Percentiles rank a stretch among this genome's conserved stretches.
These are phyloP conservation scores for Zoanthus solanderi DNA, from an alignment of 92 coral and sea anemone species.

Conservation along the genomic window DNA sequence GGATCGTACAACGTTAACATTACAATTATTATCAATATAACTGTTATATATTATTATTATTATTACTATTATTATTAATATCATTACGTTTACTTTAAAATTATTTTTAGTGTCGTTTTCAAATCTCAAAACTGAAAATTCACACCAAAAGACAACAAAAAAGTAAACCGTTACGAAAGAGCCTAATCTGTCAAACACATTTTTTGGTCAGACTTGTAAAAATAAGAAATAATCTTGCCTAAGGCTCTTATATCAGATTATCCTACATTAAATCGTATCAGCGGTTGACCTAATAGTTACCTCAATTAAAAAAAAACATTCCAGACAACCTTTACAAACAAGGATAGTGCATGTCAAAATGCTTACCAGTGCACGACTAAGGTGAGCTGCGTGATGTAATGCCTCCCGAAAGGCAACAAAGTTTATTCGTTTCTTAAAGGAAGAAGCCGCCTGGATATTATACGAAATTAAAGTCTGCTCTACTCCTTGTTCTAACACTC, in stretches of 20 bases:
- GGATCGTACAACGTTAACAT: background rate
- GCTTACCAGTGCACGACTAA: constrained; percentile 95
- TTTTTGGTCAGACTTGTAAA: no score
- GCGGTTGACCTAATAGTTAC: no score
- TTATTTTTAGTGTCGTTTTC: background rate
- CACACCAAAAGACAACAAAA: background rate
- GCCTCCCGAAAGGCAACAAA: constrained; percentile 91
- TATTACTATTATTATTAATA: background rate
- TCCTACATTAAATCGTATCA: no score
- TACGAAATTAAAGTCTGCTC: constrained; percentile 72
- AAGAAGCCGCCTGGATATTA: constrained; percentile 67
- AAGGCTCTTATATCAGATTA: no score
- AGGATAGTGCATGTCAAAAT: no score
- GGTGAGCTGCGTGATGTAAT: constrained; percentile 87
- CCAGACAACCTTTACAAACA: no score
- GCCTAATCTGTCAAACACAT: no score
- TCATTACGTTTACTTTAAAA: background rate
- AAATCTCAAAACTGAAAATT: no score
- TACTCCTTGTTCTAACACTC: constrained; percentile 82
- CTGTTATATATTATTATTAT: background rate
- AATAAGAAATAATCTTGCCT: no score
- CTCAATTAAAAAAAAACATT: no score
- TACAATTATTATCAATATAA: background rate
- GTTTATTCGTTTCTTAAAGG: constrained; percentile 62
- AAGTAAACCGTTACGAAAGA: no score